phyloP scores from a whole-genome alignment of 2,888 invertebrate genomes.

The Drosophila formosana region DNA sequence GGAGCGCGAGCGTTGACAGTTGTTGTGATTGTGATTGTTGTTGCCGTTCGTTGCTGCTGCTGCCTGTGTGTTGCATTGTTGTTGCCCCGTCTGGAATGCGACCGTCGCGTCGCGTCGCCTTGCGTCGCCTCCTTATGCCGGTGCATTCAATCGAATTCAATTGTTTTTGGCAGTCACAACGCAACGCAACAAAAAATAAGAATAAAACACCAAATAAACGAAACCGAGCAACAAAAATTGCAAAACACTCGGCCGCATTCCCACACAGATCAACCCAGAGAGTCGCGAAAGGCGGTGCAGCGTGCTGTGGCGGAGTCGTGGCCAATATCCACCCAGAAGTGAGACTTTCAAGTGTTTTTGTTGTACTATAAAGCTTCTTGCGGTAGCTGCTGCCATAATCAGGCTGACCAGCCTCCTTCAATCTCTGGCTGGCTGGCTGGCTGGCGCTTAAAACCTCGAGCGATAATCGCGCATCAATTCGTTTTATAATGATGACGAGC shows the following conservation, averaged over 20 bases:
- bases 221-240: constrained; percentile 61
- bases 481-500: constrained; percentile 82
- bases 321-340: constrained; percentile 51
- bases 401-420: constrained; percentile 52
- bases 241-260: constrained; percentile 78
- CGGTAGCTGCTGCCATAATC: constrained; percentile 66
- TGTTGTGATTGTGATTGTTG: constrained; percentile 83
- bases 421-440: constrained; percentile 3
- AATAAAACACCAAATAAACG: background rate
- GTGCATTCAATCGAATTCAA: constrained; percentile 84
- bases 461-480: constrained; percentile 82
- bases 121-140: constrained; percentile 63
- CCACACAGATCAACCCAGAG: constrained; percentile 66
- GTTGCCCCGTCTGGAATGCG: constrained; percentile 77
- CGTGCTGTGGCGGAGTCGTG: constrained; percentile 3
- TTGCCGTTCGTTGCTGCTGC: constrained; percentile 50
- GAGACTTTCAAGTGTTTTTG: constrained; percentile 28
- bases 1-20: constrained; percentile 74
- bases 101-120: constrained; percentile 47
- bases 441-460: constrained; percentile 78
- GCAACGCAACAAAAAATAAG: constrained; percentile 20
- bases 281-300: background rate
- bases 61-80: constrained; percentile 31
- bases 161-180: constrained; percentile 83
- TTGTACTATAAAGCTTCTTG: constrained; percentile 46